A percentile compares a stretch with the other conserved stretches of the same genome.
phyloP scores from a whole-genome alignment of 2,797 vertebrate species.

The Squalus acanthias region DNA sequence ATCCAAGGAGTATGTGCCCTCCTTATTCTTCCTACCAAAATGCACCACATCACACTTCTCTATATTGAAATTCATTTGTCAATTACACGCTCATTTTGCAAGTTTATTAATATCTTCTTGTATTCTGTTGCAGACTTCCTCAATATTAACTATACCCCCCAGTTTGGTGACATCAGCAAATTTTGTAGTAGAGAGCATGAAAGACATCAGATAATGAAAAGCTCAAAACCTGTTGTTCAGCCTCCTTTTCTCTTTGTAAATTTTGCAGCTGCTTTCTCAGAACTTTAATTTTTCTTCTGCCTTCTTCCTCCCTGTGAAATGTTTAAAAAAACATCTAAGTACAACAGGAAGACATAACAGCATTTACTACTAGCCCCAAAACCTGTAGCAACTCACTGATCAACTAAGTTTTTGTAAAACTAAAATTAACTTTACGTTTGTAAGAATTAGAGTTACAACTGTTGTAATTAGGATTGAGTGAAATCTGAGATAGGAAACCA shows the following conservation, averaged over 20 bases:
- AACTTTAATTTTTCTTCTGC: constrained; percentile 54
- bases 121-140: neutral
- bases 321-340: neutral
- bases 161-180: neutral
- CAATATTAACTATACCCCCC: neutral
- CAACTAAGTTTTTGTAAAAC: neutral
- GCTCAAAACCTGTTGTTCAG: constrained; percentile 61
- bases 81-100: neutral
- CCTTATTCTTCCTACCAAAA: no score
- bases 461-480: neutral
- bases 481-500: no score
- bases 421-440: neutral
- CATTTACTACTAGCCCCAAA: neutral
- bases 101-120: neutral
- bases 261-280: constrained; percentile 62
- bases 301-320: constrained; percentile 62
- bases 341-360: neutral
- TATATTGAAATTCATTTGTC: neutral
- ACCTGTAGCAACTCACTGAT: neutral
- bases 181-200: neutral
- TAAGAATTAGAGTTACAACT: neutral
- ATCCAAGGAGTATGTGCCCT: neutral
- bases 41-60: neutral
- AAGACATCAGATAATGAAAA: constrained; percentile 17
- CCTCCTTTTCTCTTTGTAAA: constrained; percentile 58